Evolutionary conservation across 1,140 invertebrate genomes (phyloP).

Genomic region (Drosophila kurseongensis): DNA sequence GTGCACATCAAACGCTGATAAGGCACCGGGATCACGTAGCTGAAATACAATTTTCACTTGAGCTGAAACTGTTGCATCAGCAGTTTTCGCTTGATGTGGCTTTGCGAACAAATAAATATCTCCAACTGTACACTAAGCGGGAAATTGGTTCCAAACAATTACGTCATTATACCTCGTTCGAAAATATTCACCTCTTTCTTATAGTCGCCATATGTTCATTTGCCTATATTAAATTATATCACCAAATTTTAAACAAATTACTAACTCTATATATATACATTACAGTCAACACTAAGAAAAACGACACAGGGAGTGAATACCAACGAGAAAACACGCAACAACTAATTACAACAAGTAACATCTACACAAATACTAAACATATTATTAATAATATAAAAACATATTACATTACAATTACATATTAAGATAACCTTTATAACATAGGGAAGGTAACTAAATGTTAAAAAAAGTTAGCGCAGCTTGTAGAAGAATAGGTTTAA

Average conservation of each 20-base stretch:
- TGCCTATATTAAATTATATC: too few species aligned
- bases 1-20: background rate
- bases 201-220: too few species aligned
- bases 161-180: background rate
- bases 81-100: conserved; percentile 1
- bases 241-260: conserved; percentile 1
- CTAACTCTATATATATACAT: conserved; percentile 3
- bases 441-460: conserved; percentile 1
- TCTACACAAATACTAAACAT: conserved; percentile 8
- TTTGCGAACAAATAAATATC: background rate
- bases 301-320: conserved; percentile 1
- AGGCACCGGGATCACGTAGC: background rate
- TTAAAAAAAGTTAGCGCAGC: background rate
- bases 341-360: conserved; percentile 7
- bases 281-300: conserved; percentile 7
- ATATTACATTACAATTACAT: background rate
- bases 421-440: background rate
- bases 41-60: background rate
- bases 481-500: background rate
- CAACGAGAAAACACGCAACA: conserved; percentile 4
- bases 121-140: background rate
- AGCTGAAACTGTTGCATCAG: background rate
- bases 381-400: conserved; percentile 4
- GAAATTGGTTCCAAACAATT: background rate
- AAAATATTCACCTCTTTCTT: background rate